Base-by-base conservation (phyloP, 2,888 invertebrate species). In the Lissocephala sabroskyi region DNA sequence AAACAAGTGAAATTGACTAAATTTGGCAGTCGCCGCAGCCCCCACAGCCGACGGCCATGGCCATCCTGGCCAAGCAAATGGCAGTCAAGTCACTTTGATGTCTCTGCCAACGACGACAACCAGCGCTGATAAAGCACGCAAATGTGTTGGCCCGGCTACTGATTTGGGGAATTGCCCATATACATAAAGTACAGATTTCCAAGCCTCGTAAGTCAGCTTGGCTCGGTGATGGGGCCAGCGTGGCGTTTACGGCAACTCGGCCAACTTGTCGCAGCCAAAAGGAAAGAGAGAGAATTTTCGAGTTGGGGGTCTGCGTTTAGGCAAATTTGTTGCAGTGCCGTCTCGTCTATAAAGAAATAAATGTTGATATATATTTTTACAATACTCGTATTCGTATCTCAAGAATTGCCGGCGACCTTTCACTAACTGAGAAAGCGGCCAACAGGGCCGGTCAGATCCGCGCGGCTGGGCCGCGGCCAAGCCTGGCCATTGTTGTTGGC, bases 111-210 rank as follows among this genome's bases (percentile, higher is more conserved):
- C 13, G 26, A n/a, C 13, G 4, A 30, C 41, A 16, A 14, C 1
- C n/a, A 16, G n/a, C 56, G 48, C 46, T 57, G 56, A 62, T 62
- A 62, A 65, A 61, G 62, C 67, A 56, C 56, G 73, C 73, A 70
- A 70, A 70, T 68, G 76, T 71, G 64, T 67, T 59, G 47, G 50
- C 58, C 45, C 54, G 73, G 57, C 59, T 65, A 62, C 54, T 56
- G 56, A 76, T 76, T 68, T 76, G 74, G 68, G 56, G 77, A 60
- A 65, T 60, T 70, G 68, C 73, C 68, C 74, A 70, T 70, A 65
- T 65, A 61, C 59, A 64, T 56, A 58, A 49, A 23, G 19, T 39
- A 16, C 39, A 18, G 19, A 39, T 39, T 64, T 47, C 56, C 36
- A 48, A 54, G 68, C 77, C 68, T 68, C 64, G 53, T 56, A 64